These are phyloP conservation scores for Cherax quadricarinatus DNA, from an alignment of 1,140 invertebrate species.

Conservation along the genomic window DNA sequence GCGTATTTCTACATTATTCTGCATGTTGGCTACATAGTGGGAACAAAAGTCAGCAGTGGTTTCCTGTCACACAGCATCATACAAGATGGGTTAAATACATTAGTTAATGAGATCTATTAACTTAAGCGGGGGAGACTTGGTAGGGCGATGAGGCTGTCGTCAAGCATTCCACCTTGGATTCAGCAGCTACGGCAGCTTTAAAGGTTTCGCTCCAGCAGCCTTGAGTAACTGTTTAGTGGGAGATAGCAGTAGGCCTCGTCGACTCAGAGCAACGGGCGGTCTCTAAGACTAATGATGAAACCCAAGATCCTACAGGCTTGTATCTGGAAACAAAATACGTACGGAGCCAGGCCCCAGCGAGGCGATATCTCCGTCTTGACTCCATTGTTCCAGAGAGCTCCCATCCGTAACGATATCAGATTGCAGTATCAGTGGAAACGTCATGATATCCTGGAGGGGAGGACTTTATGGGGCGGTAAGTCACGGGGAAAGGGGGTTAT, in stretches of 20 bases:
- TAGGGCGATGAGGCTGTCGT: too few species aligned
- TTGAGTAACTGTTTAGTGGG: too few species aligned
- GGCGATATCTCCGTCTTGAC: slow-evolving; percentile 7
- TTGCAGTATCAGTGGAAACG: slow-evolving; percentile 36
- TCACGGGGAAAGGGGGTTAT: background rate
- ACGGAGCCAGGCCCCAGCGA: background rate
- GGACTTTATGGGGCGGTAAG: background rate
- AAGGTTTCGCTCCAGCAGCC: too few species aligned
- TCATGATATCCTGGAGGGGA: slow-evolving; percentile 17
- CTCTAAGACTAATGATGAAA: background rate
- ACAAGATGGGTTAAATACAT: too few species aligned
- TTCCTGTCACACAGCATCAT: too few species aligned
- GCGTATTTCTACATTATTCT: too few species aligned
- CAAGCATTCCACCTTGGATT: too few species aligned
- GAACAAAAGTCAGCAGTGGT: too few species aligned
- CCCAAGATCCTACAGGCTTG: background rate
- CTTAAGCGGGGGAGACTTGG: too few species aligned
- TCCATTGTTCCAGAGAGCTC: slow-evolving; percentile 12
- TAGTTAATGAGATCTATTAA: too few species aligned
- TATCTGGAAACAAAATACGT: background rate
- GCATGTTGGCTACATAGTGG: too few species aligned
- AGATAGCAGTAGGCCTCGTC: background rate
- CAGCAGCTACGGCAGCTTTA: too few species aligned
- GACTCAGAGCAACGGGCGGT: background rate
- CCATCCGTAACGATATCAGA: slow-evolving; percentile 47